A percentile compares a stretch with the other conserved stretches of the same genome.
phyloP scores from a whole-genome alignment of 2,888 invertebrate genomes.

The Tenthredo livida region DNA sequence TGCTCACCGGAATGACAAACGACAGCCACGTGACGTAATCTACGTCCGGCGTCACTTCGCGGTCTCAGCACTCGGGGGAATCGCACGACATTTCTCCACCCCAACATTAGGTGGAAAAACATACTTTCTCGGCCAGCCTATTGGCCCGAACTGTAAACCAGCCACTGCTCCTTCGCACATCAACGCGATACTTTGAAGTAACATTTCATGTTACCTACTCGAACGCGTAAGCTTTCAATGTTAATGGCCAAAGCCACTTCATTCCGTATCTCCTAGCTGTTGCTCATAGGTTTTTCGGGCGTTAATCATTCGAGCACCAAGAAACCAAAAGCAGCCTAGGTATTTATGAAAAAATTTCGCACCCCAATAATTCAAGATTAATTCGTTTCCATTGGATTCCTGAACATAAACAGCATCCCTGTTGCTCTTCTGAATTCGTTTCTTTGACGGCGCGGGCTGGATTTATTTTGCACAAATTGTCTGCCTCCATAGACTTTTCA shows the following conservation, averaged over 20 bases:
- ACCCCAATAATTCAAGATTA: neutral
- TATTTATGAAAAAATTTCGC: neutral
- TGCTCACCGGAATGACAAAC: conserved; percentile 40
- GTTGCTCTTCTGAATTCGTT: neutral
- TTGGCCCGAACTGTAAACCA: neutral
- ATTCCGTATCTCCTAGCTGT: neutral
- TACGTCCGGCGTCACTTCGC: neutral
- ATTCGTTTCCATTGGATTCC: neutral
- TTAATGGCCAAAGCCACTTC: neutral
- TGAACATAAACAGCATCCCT: neutral
- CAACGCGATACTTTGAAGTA: neutral
- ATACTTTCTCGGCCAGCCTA: neutral
- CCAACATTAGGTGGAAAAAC: conserved; percentile 10
- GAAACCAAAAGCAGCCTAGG: neutral
- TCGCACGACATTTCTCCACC: conserved; percentile 14
- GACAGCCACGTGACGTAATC: neutral
- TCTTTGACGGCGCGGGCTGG: neutral
- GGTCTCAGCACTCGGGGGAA: conserved; percentile 13
- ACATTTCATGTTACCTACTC: neutral
- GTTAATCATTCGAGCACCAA: neutral
- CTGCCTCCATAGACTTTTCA: neutral
- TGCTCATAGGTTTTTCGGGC: neutral
- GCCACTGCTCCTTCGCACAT: neutral
- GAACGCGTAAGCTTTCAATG: neutral
- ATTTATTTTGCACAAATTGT: neutral